Evolutionary conservation across 2,888 invertebrate species (phyloP).

Genomic region (Cheilosia vulpina): DNA sequence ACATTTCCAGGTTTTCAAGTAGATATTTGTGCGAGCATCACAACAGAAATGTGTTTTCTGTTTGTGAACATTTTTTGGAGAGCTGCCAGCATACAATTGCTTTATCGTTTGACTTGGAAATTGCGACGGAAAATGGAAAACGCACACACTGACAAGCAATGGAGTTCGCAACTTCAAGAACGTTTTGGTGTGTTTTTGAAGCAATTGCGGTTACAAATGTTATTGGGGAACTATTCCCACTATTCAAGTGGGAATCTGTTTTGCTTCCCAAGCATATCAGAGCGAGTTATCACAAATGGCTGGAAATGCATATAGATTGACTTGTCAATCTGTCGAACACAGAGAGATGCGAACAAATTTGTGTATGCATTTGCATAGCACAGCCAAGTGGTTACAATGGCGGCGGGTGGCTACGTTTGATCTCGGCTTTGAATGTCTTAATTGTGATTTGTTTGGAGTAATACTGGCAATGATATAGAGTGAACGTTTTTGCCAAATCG

Average conservation of each 20-base stretch:
- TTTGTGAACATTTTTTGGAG: slow-evolving; percentile 49
- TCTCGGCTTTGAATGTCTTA: too few species aligned
- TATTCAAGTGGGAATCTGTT: slow-evolving; percentile 5
- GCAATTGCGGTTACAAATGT: slow-evolving; percentile 9
- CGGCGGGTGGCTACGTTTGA: too few species aligned
- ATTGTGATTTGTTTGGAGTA: too few species aligned
- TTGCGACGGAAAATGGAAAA: slow-evolving; percentile 33
- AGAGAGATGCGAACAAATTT: too few species aligned
- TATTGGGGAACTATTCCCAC: neutral
- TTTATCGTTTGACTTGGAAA: slow-evolving; percentile 39
- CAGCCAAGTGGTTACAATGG: too few species aligned
- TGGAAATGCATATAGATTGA: too few species aligned
- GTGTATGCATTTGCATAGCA: too few species aligned
- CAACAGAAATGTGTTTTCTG: slow-evolving; percentile 15
- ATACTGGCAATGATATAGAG: too few species aligned
- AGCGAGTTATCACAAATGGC: neutral
- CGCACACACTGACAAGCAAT: slow-evolving; percentile 42
- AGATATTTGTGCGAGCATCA: slow-evolving; percentile 37
- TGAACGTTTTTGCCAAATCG: too few species aligned
- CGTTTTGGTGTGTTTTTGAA: slow-evolving; percentile 19
- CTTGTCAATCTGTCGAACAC: too few species aligned
- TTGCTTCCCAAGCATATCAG: neutral
- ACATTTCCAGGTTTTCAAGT: slow-evolving; percentile 49
- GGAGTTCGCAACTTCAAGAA: slow-evolving; percentile 34
- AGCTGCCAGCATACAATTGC: slow-evolving; percentile 46